Evolutionary conservation across 2,113 vertebrate genomes (phyloP).

Genomic region (Uria aalge): DNA sequence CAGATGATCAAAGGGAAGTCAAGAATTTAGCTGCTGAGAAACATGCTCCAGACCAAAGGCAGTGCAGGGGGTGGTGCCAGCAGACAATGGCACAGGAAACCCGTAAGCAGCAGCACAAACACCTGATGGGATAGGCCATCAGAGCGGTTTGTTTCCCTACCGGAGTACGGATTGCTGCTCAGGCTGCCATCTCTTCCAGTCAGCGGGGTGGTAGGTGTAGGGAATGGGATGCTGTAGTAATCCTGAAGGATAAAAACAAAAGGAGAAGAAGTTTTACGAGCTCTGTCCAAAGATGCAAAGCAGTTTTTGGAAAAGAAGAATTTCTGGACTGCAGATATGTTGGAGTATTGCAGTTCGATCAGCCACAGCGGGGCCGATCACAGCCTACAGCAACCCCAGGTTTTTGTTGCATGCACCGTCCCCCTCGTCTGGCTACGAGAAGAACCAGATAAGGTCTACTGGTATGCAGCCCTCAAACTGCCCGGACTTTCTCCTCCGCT

Average conservation of each 20-base stretch:
- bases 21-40: not conserved
- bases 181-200: constrained; percentile 92
- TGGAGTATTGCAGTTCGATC: not conserved
- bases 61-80: not conserved
- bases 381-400: not conserved
- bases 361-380: not conserved
- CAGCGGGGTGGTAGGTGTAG: constrained; percentile 89
- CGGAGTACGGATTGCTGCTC: constrained; percentile 94
- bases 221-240: constrained; percentile 98
- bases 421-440: constrained; percentile 13
- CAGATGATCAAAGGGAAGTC: not conserved
- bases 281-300: not conserved
- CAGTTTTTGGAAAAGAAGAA: not conserved
- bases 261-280: not conserved
- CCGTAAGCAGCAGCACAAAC: not conserved
- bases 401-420: constrained; percentile 59
- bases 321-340: not conserved
- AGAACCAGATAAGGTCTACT: constrained; percentile 64
- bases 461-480: not conserved
- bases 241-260: constrained; percentile 75
- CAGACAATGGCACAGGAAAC: not conserved
- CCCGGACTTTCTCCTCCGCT: not conserved
- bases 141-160: constrained; percentile 64
- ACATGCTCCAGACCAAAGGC: not conserved
- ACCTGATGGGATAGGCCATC: not conserved